A percentile compares a stretch with the other conserved stretches of the same genome.
These are phyloP conservation scores for Mythimna albipuncta DNA, from an alignment of 2,888 invertebrate genomes.

Conservation along the genomic window DNA sequence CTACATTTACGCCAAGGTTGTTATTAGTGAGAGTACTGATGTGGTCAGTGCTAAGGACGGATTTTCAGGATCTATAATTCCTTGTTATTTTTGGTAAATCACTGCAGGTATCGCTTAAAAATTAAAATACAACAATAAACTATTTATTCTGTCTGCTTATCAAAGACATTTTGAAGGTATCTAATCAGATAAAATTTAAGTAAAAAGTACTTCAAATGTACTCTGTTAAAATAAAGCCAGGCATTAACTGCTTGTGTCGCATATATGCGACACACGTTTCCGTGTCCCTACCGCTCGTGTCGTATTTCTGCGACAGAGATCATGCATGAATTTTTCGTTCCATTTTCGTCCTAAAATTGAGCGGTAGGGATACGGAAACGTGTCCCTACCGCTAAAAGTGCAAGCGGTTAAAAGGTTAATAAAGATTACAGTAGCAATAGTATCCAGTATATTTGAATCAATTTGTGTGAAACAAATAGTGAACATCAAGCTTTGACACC, in stretches of 20 bases:
- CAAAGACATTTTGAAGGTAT: background rate
- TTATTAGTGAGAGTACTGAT: background rate
- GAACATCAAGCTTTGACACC: conserved; percentile 7
- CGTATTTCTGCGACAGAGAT: too few species aligned
- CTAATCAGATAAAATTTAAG: conserved; percentile 31
- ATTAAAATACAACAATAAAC: background rate
- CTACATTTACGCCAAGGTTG: background rate
- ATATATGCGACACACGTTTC: too few species aligned
- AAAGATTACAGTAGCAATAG: background rate
- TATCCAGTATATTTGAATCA: background rate
- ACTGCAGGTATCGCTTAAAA: background rate
- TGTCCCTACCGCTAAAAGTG: too few species aligned
- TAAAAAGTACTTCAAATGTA: conserved; percentile 11
- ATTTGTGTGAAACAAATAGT: background rate
- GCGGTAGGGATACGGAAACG: too few species aligned
- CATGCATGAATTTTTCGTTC: too few species aligned
- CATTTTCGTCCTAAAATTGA: too few species aligned
- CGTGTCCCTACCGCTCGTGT: too few species aligned
- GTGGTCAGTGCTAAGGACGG: background rate
- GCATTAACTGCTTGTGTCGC: too few species aligned
- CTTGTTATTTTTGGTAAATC: background rate
- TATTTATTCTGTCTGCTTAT: background rate
- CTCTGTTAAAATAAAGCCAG: background rate
- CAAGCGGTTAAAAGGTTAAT: too few species aligned
- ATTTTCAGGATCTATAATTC: background rate